Conservation (phyloP, 2,888 invertebrate species). For the Miltochrista miniata region DNA sequence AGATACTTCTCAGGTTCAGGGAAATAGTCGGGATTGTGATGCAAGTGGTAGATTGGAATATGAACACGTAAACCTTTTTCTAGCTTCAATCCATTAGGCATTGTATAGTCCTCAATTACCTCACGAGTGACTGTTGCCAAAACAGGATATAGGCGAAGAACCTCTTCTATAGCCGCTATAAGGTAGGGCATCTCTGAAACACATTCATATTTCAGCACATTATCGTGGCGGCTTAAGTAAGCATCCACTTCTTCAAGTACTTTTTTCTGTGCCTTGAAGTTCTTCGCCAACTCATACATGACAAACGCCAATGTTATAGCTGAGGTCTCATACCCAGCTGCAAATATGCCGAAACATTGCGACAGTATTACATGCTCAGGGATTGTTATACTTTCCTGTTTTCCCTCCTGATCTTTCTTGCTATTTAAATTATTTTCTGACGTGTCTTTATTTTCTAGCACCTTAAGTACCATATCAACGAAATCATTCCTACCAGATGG, state of each 20-base stretch:
- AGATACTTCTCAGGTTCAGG: slow-evolving; percentile 56
- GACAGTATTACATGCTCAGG: slow-evolving; percentile 69
- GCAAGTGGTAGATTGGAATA: slow-evolving; percentile 59
- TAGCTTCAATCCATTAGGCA: slow-evolving; percentile 53
- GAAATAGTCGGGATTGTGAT: slow-evolving; percentile 55
- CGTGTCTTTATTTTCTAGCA: slow-evolving; percentile 40
- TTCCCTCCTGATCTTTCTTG: slow-evolving; percentile 31
- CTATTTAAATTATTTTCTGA: slow-evolving; percentile 46
- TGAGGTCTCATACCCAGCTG: slow-evolving; percentile 56
- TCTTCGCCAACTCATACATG: slow-evolving; percentile 50
- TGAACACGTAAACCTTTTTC: slow-evolving; percentile 61
- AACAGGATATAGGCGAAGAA: slow-evolving; percentile 21
- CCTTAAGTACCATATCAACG: slow-evolving; percentile 47
- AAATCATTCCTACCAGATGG: slow-evolving; percentile 51
- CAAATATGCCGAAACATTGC: slow-evolving; percentile 76
- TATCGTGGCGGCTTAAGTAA: slow-evolving; percentile 36
- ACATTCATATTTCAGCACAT: slow-evolving; percentile 46
- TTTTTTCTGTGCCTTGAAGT: slow-evolving; percentile 34
- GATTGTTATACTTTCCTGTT: slow-evolving; percentile 39
- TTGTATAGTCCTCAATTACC: slow-evolving; percentile 33
- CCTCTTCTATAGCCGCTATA: slow-evolving; percentile 53
- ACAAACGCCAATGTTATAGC: no score
- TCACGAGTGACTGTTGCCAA: background rate
- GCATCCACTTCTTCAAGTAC: slow-evolving; percentile 48
- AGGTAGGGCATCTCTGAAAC: slow-evolving; percentile 49